phyloP scores from a whole-genome alignment of 2,888 invertebrate genomes.

The Lithophane leautieri region DNA sequence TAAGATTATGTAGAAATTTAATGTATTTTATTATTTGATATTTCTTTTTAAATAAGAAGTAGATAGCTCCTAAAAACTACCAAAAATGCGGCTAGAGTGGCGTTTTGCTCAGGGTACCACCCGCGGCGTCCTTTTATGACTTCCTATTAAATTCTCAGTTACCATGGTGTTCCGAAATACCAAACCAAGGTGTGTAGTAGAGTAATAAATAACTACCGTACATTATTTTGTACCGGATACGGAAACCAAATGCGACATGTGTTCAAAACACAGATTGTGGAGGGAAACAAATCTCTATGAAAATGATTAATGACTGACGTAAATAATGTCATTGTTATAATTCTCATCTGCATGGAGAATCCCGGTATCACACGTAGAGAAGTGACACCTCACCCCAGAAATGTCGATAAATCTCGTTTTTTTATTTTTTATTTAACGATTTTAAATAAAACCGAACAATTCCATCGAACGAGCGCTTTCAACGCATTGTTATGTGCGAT shows the following conservation, averaged over 20 bases:
- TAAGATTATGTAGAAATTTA: too few species aligned
- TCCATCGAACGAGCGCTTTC: not conserved
- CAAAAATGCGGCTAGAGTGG: too few species aligned
- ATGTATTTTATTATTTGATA: too few species aligned
- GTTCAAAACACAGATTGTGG: not conserved
- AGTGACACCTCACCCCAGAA: not conserved
- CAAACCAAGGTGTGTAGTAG: not conserved
- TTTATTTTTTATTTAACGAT: too few species aligned
- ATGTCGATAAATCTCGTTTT: too few species aligned
- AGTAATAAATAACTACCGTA: not conserved
- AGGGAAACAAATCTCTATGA: not conserved
- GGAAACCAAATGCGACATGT: not conserved
- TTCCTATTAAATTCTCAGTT: too few species aligned
- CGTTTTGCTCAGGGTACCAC: too few species aligned
- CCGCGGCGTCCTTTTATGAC: too few species aligned
- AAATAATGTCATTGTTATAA: not conserved
- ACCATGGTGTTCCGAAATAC: not conserved
- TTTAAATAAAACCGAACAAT: not conserved
- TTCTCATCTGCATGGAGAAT: not conserved
- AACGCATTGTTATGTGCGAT: conserved; percentile 1
- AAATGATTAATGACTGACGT: not conserved
- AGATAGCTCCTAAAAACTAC: too few species aligned
- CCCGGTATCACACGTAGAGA: not conserved
- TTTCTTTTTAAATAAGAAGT: too few species aligned
- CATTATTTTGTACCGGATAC: not conserved